Evolutionary conservation across 2,797 vertebrate genomes (phyloP).

Genomic region (Pangasius sanitwongsei): DNA sequence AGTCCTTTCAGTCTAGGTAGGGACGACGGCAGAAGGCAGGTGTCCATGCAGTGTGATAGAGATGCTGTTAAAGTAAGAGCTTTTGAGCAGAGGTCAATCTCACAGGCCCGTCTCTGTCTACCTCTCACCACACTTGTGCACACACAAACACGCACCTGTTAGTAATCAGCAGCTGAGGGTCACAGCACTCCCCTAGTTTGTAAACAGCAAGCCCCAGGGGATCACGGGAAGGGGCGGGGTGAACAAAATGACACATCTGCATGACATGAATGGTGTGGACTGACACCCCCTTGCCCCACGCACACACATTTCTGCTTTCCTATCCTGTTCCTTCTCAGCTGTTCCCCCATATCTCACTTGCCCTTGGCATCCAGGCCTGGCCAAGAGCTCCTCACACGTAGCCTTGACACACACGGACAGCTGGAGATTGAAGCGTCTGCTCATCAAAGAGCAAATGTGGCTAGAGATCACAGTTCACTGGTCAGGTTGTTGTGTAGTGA

Average conservation of each 20-base stretch:
- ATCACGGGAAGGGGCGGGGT: conserved; percentile 40
- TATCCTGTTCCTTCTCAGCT: conserved; percentile 49
- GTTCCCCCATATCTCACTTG: conserved; percentile 53
- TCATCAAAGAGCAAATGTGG: conserved; percentile 51
- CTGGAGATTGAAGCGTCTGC: conserved; percentile 44
- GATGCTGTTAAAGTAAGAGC: conserved; percentile 20
- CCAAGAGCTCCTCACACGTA: conserved; percentile 37
- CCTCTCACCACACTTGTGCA: conserved; percentile 8
- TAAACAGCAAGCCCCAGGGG: conserved; percentile 68
- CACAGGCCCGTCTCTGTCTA: conserved; percentile 48
- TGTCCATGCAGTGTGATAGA: background rate
- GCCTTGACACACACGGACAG: conserved; percentile 54
- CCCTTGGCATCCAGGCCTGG: conserved; percentile 39
- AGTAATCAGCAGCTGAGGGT: conserved; percentile 72
- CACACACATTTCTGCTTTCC: conserved; percentile 29
- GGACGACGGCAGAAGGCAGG: background rate
- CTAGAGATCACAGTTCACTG: conserved; percentile 45
- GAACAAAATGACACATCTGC: conserved; percentile 53
- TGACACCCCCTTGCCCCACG: conserved; percentile 29
- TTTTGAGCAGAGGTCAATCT: conserved; percentile 49
- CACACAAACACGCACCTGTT: conserved; percentile 67
- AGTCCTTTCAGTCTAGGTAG: background rate
- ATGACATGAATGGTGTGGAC: conserved; percentile 56
- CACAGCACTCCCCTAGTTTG: conserved; percentile 61
- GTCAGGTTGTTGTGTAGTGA: conserved; percentile 40